Percentiles rank a stretch among this genome's conserved stretches.
phyloP scores from a whole-genome alignment of 2,888 invertebrate species.

The Folsomia candida region DNA sequence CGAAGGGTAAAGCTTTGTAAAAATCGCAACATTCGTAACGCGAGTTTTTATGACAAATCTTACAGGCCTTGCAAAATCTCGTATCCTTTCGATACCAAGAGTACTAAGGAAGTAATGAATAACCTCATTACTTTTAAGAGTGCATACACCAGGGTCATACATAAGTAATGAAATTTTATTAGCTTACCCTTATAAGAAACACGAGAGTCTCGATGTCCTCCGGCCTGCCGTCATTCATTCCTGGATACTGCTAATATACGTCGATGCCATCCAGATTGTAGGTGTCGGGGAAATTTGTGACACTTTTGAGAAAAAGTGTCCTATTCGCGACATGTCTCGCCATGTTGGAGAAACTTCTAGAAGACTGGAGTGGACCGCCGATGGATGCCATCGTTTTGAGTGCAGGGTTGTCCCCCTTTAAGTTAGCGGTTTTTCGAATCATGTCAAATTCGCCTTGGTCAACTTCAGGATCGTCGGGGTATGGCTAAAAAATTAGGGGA shows the following conservation, averaged over 20 bases:
- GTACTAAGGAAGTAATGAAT: too few species aligned
- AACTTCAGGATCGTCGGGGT: neutral
- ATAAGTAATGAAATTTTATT: too few species aligned
- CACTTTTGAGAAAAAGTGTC: neutral
- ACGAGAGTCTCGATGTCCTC: slow-evolving; percentile 52
- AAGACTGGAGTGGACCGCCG: slow-evolving; percentile 53
- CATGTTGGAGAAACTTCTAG: slow-evolving; percentile 53
- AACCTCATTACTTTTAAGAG: too few species aligned
- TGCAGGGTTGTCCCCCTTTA: neutral
- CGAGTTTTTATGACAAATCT: too few species aligned
- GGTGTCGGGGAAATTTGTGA: slow-evolving; percentile 20
- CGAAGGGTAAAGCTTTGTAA: too few species aligned
- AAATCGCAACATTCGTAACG: too few species aligned
- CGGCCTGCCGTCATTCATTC: neutral
- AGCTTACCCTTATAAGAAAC: neutral
- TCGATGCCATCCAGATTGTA: neutral
- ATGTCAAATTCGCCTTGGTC: slow-evolving; percentile 13
- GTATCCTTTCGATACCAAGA: too few species aligned
- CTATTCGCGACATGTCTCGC: slow-evolving; percentile 47
- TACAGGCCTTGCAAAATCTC: too few species aligned
- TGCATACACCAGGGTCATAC: too few species aligned
- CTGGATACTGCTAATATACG: neutral
- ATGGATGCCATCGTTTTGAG: neutral
- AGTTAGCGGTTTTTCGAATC: neutral
- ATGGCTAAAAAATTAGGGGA: too few species aligned